These are phyloP conservation scores for Aurelia sp. DNA, from an alignment of 30 jellyfish, hydroid and myxozoan genomes.

Conservation along the genomic window DNA sequence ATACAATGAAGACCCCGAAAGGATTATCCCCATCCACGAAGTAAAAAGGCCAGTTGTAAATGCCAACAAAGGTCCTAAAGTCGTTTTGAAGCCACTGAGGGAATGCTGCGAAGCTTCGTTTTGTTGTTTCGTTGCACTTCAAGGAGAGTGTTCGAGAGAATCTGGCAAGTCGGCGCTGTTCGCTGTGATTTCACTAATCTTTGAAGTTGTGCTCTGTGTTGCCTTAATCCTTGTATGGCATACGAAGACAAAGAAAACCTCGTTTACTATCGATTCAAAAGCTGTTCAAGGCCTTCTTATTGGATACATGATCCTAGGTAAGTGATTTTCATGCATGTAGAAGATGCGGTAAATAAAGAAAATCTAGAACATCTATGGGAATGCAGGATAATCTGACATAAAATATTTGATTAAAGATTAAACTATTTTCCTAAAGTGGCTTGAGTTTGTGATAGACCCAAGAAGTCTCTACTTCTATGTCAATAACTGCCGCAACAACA, in stretches of 20 bases:
- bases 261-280: background rate
- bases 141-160: conserved; percentile 8
- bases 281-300: conserved; percentile 11
- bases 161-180: conserved; percentile 8
- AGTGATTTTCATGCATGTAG: background rate
- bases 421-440: too few relatives aligned
- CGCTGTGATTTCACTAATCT: background rate
- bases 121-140: conserved; percentile 1
- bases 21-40: too few relatives aligned
- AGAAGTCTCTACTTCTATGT: too few relatives aligned
- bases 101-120: background rate
- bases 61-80: background rate
- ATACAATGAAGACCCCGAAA: too few relatives aligned
- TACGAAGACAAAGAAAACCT: background rate
- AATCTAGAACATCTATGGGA: too few relatives aligned
- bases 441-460: too few relatives aligned
- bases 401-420: too few relatives aligned
- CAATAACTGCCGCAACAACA: too few relatives aligned
- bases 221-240: conserved; percentile 19
- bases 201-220: background rate
- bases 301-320: conserved; percentile 19
- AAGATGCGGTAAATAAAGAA: too few relatives aligned
- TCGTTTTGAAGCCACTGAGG: background rate
- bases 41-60: background rate
- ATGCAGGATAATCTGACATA: too few relatives aligned